Evolutionary conservation across 2,797 vertebrate genomes (phyloP), one percentile per base, ranked within the genome.

Genomic region (Gymnoscopelus microlampas): DNA sequence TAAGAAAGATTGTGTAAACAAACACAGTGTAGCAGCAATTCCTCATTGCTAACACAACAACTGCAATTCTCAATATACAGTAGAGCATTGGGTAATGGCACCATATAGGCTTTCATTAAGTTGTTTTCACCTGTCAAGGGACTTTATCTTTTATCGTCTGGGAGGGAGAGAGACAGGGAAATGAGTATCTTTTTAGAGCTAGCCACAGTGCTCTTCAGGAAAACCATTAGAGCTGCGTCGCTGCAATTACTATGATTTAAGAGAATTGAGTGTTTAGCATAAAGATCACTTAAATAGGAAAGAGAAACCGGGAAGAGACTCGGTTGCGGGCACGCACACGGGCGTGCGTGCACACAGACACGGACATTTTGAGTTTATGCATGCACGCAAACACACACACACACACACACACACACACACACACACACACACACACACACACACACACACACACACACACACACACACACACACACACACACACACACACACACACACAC

Each of bases 141-240:
- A 48, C 19, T 60, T 60, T 23, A 60, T 59, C 48, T 35, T 39
- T 44, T 44, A 10, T 15, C 55, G 2, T 23, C 0, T n/a, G 9
- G 50, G 35, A 60, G 53, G 29, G 12, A 24, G 35, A 44, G 19
- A 15, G 53, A 58, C 35, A 13, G 15, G 56, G 32, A 44, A 60
- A 10, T 2, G 12, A 53, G 57, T 14, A 29, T 60, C 19, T 56
- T 65, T 60, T 65, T 48, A 60, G 29, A n/a, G 8, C 55, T 3
- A 23, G 48, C 32, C 39, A n/a, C 29, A 53, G 61, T 14, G 7
- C 55, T 66, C 54, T 71, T 71, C 51, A 71, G 63, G 49, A 65
- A 71, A 71, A 63, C 49, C 55, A 60, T 60, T 54, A 53, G 23
- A 39, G n/a, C 48, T n/a, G 48, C 63, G 47, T 60, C 49, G 19